Evolutionary conservation across 1,140 invertebrate species (phyloP).

Genomic region (Cataglyphis hispanica): DNA sequence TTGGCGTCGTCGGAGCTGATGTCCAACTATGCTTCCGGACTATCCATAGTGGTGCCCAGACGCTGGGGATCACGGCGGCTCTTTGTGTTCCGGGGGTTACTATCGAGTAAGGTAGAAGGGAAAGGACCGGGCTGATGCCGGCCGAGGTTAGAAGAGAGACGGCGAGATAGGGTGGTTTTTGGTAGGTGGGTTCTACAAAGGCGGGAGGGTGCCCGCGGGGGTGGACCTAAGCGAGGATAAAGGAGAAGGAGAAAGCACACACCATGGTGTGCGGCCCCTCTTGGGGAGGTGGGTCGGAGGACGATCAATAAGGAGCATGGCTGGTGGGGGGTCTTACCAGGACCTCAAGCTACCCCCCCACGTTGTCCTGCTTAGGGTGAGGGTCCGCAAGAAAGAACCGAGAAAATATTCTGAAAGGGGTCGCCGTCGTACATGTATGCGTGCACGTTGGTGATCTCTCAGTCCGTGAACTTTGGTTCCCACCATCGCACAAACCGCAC

Average conservation of each 20-base stretch:
- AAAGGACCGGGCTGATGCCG: conserved; percentile 39
- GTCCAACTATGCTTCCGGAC: conserved; percentile 72
- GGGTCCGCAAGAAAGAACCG: conserved; percentile 86
- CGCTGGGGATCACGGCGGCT: conserved; percentile 71
- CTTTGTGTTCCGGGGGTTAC: conserved; percentile 75
- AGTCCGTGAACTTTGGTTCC: conserved; percentile 74
- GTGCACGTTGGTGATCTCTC: conserved; percentile 64
- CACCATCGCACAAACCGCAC: conserved; percentile 51
- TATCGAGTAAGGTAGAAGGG: conserved; percentile 64
- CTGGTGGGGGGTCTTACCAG: conserved; percentile 85
- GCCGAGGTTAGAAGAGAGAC: conserved; percentile 56
- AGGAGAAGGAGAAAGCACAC: conserved; percentile 85
- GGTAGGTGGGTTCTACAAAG: conserved; percentile 84
- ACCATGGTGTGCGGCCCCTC: conserved; percentile 73
- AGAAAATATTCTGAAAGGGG: conserved; percentile 86
- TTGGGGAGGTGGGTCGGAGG: conserved; percentile 79
- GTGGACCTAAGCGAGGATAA: conserved; percentile 86
- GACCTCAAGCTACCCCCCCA: conserved; percentile 83
- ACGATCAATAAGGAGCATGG: conserved; percentile 87
- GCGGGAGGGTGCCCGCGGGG: conserved; percentile 82
- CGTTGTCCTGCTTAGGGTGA: conserved; percentile 83
- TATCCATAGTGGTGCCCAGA: conserved; percentile 73
- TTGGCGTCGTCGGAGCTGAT: conserved; percentile 74
- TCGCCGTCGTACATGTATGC: conserved; percentile 53
- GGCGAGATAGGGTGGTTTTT: conserved; percentile 82